Percentiles rank a stretch among this genome's conserved stretches.
Evolutionary conservation across 2,113 vertebrate species (phyloP).

Genomic region (Vidua chalybeata): DNA sequence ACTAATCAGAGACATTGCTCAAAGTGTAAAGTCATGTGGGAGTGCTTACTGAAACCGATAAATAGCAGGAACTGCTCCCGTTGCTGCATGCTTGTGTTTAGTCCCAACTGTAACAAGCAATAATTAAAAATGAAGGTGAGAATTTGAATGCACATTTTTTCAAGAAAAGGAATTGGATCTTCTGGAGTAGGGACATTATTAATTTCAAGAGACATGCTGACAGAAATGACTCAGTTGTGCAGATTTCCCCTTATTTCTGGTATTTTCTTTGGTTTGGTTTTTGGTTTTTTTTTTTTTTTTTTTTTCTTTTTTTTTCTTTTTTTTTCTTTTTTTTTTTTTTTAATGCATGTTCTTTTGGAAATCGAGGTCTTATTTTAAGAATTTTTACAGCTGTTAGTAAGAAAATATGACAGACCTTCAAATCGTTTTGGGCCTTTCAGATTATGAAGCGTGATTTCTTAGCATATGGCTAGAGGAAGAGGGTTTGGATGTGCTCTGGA

Average conservation of each 20-base stretch:
- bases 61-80: background rate
- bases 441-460: background rate
- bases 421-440: background rate
- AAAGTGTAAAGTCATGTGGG: background rate
- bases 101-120: background rate
- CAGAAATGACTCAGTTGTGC: slow-evolving; percentile 9
- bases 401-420: slow-evolving; percentile 38
- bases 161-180: background rate
- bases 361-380: background rate
- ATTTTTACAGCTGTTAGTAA: slow-evolving; percentile 28
- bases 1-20: background rate
- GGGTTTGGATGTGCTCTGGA: slow-evolving; percentile 33
- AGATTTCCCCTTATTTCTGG: background rate
- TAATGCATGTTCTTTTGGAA: background rate
- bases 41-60: background rate
- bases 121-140: background rate
- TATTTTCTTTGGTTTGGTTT: background rate
- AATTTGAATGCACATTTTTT: background rate
- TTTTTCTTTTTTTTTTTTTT: background rate
- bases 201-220: background rate
- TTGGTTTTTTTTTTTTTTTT: background rate
- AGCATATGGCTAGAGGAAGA: slow-evolving; percentile 46
- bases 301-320: background rate
- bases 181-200: background rate
- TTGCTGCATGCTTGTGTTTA: background rate